Base-by-base conservation (phyloP, 2,888 invertebrate species). In the Eristalis tenax region DNA sequence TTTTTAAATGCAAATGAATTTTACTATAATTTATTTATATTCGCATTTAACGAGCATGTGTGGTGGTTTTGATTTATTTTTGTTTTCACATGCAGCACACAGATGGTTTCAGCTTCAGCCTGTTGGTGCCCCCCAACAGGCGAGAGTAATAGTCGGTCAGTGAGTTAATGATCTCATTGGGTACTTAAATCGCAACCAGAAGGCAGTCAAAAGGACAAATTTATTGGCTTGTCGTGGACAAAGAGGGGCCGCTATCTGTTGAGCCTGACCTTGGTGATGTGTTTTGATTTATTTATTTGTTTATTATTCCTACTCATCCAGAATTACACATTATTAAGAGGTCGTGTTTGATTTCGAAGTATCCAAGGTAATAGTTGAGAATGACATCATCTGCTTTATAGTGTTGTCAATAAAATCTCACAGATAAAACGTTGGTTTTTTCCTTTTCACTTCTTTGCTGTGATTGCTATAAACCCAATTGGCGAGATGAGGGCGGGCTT, bases 1-100 rank as follows among this genome's bases (percentile, higher is more conserved):
- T 4, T 8, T 32, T 32, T 32, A 35, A 87, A 87, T 87, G 87
- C 75, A 83, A 87, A 87, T 87, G 35, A 56, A 82, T 70, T 87
- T 70, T 70, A 56, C 70, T 78, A 43, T 59, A 73, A 38, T 63
- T 73, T 59, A 61, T 75, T 59, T 59, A 26, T 13, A 32, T 61
- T 66, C 78, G 70, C 50, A 8, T 86, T 86, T 74, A 71, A 68
- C 57, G 40, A 76, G 23, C 59, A 71, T 75, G 63, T 74, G 76
- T n/a, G 35, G 50, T 23, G 69, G 1, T 22, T 32, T 64, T 77
- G 68, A 35, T 57, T 40, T 68, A 18, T 43, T 40, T 59, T 64
- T 15, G 59, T 56, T 43, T 70, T 10, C 28, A 18, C 15, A 18
- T 68, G 65, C 75, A 74, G 50, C 23, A 8, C 18, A 56, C 35